These are phyloP conservation scores for Arctopsyche grandis DNA, from an alignment of 1,140 invertebrate genomes.

Conservation along the genomic window DNA sequence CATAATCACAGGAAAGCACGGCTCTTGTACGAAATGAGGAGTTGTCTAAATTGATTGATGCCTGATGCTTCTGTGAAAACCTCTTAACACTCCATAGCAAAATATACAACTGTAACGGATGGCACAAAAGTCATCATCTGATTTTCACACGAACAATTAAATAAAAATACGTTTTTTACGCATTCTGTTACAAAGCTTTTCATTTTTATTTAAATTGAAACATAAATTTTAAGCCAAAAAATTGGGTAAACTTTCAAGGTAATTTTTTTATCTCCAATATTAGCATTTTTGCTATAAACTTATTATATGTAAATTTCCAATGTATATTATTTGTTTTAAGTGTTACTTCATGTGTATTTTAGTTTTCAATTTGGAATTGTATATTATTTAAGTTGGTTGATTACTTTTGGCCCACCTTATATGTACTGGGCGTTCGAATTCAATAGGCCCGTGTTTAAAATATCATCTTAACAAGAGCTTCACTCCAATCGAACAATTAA, in stretches of 20 bases:
- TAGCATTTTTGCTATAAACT: too few relatives aligned
- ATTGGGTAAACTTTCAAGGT: too few relatives aligned
- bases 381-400: too few relatives aligned
- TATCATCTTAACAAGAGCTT: neutral
- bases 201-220: neutral
- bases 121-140: neutral
- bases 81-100: conserved; percentile 26
- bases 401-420: too few relatives aligned
- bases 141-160: neutral
- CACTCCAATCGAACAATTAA: neutral
- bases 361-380: neutral
- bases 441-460: neutral
- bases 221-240: too few relatives aligned
- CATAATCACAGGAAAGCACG: conserved; percentile 50
- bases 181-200: neutral
- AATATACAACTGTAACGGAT: conserved; percentile 16
- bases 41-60: conserved; percentile 51
- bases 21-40: conserved; percentile 39
- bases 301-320: too few relatives aligned
- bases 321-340: neutral
- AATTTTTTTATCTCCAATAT: too few relatives aligned
- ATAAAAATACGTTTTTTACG: neutral
- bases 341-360: neutral
- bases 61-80: conserved; percentile 42
- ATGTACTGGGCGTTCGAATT: too few relatives aligned